Evolutionary conservation across 2,797 vertebrate genomes (phyloP), one percentile per base, ranked within the genome.

Genomic region (Sebastes reedi): DNA sequence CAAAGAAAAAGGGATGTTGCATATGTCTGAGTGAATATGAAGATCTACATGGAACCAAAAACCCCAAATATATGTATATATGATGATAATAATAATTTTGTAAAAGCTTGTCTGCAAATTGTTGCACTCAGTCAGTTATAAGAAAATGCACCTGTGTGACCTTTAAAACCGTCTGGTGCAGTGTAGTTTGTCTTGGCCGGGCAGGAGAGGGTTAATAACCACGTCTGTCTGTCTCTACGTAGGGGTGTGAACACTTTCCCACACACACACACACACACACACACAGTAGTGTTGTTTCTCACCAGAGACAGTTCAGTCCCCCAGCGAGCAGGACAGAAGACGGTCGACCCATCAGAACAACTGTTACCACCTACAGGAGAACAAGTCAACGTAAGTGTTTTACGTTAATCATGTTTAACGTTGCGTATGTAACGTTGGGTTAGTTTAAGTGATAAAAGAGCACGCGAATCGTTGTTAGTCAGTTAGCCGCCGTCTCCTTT

Each of bases 351-450:
- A 10, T 25, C 30, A 42, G 9, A 5, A 5, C 24, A 39, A 13
- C 79, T 36, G 11, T 42, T 5, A 24, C 4, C 13, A 12, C 24
- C 22, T 61, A 24, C 11, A 42, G 54, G 27, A 64, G 46, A 72
- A 59, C 27, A 55, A 60, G 32, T 62, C 18, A 16, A 75, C 78
- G 90, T 91, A 87, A 91, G 92, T 89, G 18, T 39, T 73, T 13
- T 8, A 2, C 24, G 2, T 73, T 13, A 0, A 0, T 14, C 10
- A 1, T 12, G 3, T 74, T 52, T 30, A 29, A 13, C 46, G 27
- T 67, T 6, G 2, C 8, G 13, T 3, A 14, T 18, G 5, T 22
- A 2, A 6, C 18, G 12, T 71, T n/a, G n/a, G 3, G 22, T 34
- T 27, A 10, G n/a, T 4, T n/a, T 1, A 60, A 60, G 14, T n/a